Conservation (phyloP, 2,113 vertebrate species). For the Peromyscus polionotus region DNA sequence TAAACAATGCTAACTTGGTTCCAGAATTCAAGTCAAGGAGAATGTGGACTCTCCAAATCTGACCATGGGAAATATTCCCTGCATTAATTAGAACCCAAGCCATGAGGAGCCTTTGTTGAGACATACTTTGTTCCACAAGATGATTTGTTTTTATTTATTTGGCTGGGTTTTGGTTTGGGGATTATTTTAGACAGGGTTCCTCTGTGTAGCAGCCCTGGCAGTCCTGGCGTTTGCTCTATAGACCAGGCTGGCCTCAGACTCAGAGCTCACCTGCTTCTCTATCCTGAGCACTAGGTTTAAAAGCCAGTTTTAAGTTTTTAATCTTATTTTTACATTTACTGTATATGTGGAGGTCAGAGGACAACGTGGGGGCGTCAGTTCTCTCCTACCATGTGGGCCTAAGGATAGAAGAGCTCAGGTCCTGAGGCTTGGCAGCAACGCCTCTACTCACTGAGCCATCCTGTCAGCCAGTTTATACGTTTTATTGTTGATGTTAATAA, state of each 20-base stretch:
- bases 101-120: constrained; percentile 39
- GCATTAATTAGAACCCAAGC: constrained; percentile 16
- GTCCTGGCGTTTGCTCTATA: background rate
- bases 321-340: background rate
- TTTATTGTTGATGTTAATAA: constrained; percentile 52
- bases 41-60: background rate
- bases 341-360: background rate
- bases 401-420: no score
- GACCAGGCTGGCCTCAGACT: background rate
- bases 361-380: background rate
- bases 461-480: constrained; percentile 33
- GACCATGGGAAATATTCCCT: constrained; percentile 38
- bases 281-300: background rate
- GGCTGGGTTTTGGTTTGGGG: background rate
- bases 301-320: background rate
- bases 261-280: background rate
- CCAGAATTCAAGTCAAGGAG: background rate
- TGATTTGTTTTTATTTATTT: background rate
- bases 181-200: background rate
- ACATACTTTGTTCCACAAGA: constrained; percentile 35
- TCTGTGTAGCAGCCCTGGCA: background rate
- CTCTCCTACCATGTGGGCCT: background rate
- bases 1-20: background rate
- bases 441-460: background rate
- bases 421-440: background rate